phyloP scores from a whole-genome alignment of 2,888 invertebrate species.

The Volucella bombylans region DNA sequence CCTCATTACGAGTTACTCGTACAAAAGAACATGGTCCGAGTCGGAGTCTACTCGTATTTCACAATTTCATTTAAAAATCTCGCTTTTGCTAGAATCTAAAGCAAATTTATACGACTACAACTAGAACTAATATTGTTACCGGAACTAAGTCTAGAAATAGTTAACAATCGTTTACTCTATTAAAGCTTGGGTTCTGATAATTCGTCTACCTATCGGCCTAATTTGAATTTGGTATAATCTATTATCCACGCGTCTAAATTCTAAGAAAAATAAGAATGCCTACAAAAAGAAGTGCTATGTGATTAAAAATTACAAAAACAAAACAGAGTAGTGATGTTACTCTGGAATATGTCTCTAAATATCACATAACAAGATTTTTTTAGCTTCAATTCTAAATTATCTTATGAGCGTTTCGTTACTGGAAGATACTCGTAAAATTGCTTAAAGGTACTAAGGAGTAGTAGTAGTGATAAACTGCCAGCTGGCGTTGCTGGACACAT shows the following conservation, averaged over 20 bases:
- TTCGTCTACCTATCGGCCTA: slow-evolving; percentile 26
- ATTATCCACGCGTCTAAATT: slow-evolving; percentile 45
- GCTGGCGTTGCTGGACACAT: not conserved
- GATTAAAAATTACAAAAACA: slow-evolving; percentile 38
- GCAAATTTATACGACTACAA: not conserved
- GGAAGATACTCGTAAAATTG: slow-evolving; percentile 61
- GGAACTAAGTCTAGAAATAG: slow-evolving; percentile 56
- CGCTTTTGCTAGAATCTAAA: not conserved
- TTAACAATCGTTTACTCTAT: slow-evolving; percentile 66
- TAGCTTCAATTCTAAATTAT: slow-evolving; percentile 62
- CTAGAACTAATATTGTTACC: not conserved
- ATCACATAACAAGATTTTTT: slow-evolving; percentile 63
- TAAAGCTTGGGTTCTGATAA: slow-evolving; percentile 54
- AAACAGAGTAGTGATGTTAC: not conserved
- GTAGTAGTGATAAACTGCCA: not conserved
- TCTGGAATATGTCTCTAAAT: slow-evolving; percentile 63
- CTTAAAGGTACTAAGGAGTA: slow-evolving; percentile 42
- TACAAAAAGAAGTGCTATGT: slow-evolving; percentile 42
- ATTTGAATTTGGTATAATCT: not conserved
- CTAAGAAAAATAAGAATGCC: slow-evolving; percentile 43
- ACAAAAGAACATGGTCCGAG: slow-evolving; percentile 23
- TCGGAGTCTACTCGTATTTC: no score
- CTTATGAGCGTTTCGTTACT: slow-evolving; percentile 64
- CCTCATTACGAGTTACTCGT: slow-evolving; percentile 5
- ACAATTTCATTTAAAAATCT: no score